Base-by-base conservation (phyloP, 2,797 vertebrate genomes). In the Sebastolobus alascanus region DNA sequence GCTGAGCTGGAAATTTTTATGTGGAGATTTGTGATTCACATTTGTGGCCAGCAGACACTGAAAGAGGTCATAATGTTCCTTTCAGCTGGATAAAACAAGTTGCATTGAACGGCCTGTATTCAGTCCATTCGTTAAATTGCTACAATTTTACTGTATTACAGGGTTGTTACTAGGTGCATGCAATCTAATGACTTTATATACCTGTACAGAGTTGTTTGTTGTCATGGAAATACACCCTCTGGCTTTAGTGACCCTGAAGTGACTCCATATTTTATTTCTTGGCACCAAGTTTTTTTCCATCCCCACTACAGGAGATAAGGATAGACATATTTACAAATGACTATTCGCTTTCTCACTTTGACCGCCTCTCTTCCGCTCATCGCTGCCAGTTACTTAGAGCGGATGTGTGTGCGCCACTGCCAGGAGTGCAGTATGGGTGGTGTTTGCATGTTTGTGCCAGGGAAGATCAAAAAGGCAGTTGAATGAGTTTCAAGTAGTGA, bases 401-500 rank as follows among this genome's bases (percentile, higher is more conserved):
- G 14, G 74, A 70, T 86, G 52, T 27, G 73, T 86, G 77, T 87
- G 81, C 89, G 81, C 89, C 72, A 80, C 87, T 87, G 81, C 89
- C 84, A 89, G 89, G 69, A 81, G 81, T 66, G 84, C 85, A 79
- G 80, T 64, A 75, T 67, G 74, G 83, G 73, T 84, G 88, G 84
- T 66, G 84, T 82, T 86, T 77, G 63, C 86, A 75, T 86, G 82
- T 87, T 85, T 82, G 77, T 86, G 90, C 89, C 89, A 92, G 85
- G 65, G 35, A 18, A 88, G 88, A 92, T 92, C 89, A 93, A 87
- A 92, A 84, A 90, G 80, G 74, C 87, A 85, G 81, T 73, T 90
- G 90, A 93, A 87, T 87, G 84, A 80, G 82, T 86, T 90, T 92
- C 87, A 90, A 90, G 80, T 80, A 73, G 80, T 84, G 89, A 90